These are phyloP conservation scores for Chrysogorgia sp. DNA, from an alignment of 92 coral and sea anemone species.

Conservation along the genomic window DNA sequence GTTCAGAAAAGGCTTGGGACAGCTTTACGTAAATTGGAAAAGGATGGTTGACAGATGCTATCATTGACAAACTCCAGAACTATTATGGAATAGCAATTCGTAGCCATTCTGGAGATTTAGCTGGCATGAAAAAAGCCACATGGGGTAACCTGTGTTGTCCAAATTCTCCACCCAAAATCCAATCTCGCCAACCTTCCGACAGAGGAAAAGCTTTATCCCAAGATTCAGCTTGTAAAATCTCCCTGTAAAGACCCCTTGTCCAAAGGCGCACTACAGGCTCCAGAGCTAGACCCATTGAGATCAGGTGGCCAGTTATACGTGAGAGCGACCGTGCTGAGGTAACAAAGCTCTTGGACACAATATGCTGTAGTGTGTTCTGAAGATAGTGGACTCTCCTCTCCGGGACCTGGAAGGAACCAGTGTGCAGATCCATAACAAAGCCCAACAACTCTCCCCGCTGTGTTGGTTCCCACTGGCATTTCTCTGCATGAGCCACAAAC, in stretches of 20 bases:
- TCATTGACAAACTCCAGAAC: slow-evolving; percentile 43
- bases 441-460: slow-evolving; percentile 60
- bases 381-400: slow-evolving; percentile 28
- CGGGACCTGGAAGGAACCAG: slow-evolving; percentile 61
- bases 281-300: slow-evolving; percentile 62
- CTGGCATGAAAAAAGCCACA: slow-evolving; percentile 53
- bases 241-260: slow-evolving; percentile 56
- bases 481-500: slow-evolving; percentile 51
- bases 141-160: slow-evolving; percentile 52
- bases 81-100: slow-evolving; percentile 47
- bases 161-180: slow-evolving; percentile 56
- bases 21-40: slow-evolving; percentile 44
- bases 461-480: slow-evolving; percentile 60
- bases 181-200: slow-evolving; percentile 46
- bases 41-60: slow-evolving; percentile 35
- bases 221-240: slow-evolving; percentile 40
- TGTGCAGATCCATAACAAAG: slow-evolving; percentile 50
- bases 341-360: slow-evolving; percentile 17
- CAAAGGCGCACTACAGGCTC: slow-evolving; percentile 56
- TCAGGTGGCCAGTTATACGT: slow-evolving; percentile 39
- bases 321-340: slow-evolving; percentile 57
- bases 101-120: slow-evolving; percentile 31
- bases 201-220: slow-evolving; percentile 51
- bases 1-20: slow-evolving; percentile 43
- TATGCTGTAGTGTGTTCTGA: background rate